Evolutionary conservation across 2,113 vertebrate species (phyloP).

Genomic region (Cyprichromis sp.): DNA sequence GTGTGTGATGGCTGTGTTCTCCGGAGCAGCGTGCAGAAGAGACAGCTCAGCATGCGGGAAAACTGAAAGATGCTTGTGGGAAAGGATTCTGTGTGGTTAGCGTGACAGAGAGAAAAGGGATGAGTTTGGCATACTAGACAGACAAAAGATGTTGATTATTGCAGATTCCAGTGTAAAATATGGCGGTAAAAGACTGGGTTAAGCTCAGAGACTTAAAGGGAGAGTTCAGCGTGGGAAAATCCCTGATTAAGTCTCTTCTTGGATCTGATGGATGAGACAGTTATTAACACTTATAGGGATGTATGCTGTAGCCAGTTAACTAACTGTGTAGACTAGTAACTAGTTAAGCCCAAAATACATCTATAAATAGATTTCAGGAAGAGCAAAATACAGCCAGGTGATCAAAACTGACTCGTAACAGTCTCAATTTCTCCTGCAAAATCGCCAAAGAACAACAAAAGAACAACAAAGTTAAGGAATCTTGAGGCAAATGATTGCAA

Average conservation of each 20-base stretch:
- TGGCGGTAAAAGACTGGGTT: background rate
- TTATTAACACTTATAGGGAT: background rate
- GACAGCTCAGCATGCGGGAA: constrained; percentile 54
- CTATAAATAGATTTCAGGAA: background rate
- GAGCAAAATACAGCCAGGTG: background rate
- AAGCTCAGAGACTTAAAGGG: background rate
- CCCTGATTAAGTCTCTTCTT: background rate
- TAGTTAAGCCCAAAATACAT: background rate
- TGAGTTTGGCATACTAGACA: background rate
- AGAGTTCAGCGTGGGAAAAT: background rate
- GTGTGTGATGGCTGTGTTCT: constrained; percentile 56
- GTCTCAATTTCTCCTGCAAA: background rate
- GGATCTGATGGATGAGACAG: background rate
- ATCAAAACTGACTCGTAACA: background rate
- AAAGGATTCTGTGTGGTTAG: constrained; percentile 31
- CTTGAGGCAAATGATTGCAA: background rate
- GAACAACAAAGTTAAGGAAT: background rate
- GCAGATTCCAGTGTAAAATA: background rate
- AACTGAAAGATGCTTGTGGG: constrained; percentile 55
- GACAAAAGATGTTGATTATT: constrained; percentile 12
- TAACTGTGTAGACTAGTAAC: background rate
- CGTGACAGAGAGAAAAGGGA: constrained; percentile 33
- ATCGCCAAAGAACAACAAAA: too few relatives aligned
- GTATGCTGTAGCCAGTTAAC: background rate
- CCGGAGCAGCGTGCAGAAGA: constrained; percentile 48